Evolutionary conservation across 2,888 invertebrate species (phyloP), one percentile per base, ranked within the genome.

Genomic region (Acholoe squamosa): DNA sequence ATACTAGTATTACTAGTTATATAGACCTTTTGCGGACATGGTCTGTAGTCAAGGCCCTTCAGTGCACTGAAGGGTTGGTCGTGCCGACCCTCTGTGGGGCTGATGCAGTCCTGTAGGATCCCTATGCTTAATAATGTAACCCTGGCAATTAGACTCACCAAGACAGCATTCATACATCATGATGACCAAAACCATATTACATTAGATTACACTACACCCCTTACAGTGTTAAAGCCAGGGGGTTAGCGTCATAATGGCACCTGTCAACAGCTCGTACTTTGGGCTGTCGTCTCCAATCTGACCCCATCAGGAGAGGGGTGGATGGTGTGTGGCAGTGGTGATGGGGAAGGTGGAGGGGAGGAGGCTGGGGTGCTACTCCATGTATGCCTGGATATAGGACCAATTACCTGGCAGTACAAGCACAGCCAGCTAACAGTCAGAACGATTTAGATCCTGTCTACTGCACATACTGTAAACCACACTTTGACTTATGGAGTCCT

Each of bases 361-460:
- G 71, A 14, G 71, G 71, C 14, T 0, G 14, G 14, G 71, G 31
- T 14, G 28, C 71, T 71, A 43, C 43, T 43, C 43, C 43, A 43
- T 43, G 25, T 71, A 22, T n/a, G 71, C 71, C 71, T 22, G 25
- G 71, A 71, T 28, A 71, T n/a, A 28, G 71, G n/a, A 22, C 14
- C 31, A 25, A 28, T 71, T 71, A 71, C 28, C 71, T 28, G 71
- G 71, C 71, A 71, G n/a, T n/a, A n/a, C 25, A 71, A 71, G 61
- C 19, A n/a, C 14, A 28, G 71, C 28, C 25, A 71, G 14, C 28
- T n/a, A 28, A n/a, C 61, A 19, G 61, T 61, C 61, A 61, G 61
- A 61, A 61, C 61, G 61, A n/a, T n/a, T 61, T 61, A 61, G 61
- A 61, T 43, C 61, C 61, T 19, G 61, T n/a, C 61, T n/a, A 61